These are phyloP conservation scores for Argynnis bischoffii DNA, from an alignment of 2,888 invertebrate genomes.

Conservation along the genomic window DNA sequence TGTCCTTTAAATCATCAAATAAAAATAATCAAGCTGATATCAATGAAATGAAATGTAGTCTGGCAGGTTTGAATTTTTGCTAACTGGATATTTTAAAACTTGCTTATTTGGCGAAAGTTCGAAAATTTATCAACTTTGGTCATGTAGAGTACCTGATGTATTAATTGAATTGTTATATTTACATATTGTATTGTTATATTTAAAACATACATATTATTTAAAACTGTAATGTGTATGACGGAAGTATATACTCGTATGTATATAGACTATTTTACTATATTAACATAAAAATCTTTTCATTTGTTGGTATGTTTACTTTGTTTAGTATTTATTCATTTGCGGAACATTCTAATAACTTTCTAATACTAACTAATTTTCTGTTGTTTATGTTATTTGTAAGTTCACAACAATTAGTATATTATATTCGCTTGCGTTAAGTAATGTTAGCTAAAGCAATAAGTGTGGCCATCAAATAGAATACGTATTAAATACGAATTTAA, in stretches of 20 bases:
- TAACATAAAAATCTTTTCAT: constrained; percentile 4
- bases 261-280: neutral
- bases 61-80: constrained; percentile 17
- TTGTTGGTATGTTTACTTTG: constrained; percentile 11
- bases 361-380: too few relatives aligned
- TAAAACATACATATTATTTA: neutral
- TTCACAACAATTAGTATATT: too few relatives aligned
- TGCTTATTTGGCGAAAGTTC: constrained; percentile 35
- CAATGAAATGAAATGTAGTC: constrained; percentile 25
- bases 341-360: neutral
- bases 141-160: neutral
- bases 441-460: too few relatives aligned
- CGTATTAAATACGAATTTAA: too few relatives aligned
- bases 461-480: too few relatives aligned
- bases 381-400: too few relatives aligned
- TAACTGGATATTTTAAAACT: constrained; percentile 30
- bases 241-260: neutral
- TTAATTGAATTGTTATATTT: neutral
- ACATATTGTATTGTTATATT: constrained; percentile 1
- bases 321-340: constrained; percentile 1
- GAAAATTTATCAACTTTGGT: constrained; percentile 21
- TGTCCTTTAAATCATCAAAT: too few relatives aligned
- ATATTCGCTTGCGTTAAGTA: too few relatives aligned
- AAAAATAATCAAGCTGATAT: constrained; percentile 11
- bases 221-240: neutral